phyloP scores from a whole-genome alignment of 2,888 invertebrate genomes.

The Deroplatys truncata region DNA sequence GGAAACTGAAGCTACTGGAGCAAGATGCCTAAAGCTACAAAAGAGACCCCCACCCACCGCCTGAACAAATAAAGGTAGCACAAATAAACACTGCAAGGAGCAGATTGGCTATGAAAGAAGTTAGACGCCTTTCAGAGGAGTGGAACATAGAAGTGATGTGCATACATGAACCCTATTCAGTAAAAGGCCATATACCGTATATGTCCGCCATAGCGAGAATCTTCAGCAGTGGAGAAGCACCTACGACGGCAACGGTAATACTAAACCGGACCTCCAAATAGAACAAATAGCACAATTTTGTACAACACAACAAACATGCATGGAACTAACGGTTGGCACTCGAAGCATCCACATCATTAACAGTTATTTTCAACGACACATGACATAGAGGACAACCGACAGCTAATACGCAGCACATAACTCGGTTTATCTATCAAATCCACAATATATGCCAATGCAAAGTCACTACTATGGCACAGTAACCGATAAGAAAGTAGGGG shows the following conservation, averaged over 20 bases:
- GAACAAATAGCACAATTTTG: too few species aligned
- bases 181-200: neutral
- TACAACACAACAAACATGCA: neutral
- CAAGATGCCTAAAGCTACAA: too few species aligned
- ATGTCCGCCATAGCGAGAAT: neutral
- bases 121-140: neutral
- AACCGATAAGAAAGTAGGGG: neutral
- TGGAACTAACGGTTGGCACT: neutral
- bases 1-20: too few species aligned
- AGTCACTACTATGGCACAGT: neutral
- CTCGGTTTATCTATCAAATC: neutral
- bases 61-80: too few species aligned
- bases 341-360: neutral
- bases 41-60: too few species aligned
- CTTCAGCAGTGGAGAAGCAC: neutral
- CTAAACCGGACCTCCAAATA: too few species aligned
- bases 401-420: neutral
- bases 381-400: too few species aligned
- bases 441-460: neutral
- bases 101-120: neutral
- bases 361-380: neutral
- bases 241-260: too few species aligned
- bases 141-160: neutral
- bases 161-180: neutral
- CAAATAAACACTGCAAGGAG: neutral